Conservation (phyloP, 2,888 invertebrate species). For the Baronia brevicornis region DNA sequence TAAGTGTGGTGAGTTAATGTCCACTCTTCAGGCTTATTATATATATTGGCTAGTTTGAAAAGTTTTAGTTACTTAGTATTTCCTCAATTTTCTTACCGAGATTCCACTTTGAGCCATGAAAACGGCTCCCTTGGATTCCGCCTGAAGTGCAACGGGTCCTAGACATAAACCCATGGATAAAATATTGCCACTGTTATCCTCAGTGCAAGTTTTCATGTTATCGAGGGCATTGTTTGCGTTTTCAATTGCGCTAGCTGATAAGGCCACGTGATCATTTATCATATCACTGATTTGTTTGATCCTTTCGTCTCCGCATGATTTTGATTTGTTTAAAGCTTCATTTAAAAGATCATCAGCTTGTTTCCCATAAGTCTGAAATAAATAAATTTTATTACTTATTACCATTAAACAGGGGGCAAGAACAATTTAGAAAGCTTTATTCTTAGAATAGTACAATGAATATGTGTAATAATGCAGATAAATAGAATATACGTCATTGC, state of each 20-base stretch:
- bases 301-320: slow-evolving; percentile 44
- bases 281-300: slow-evolving; percentile 35
- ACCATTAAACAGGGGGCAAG: no score
- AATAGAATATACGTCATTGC: no score
- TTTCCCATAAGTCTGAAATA: slow-evolving; percentile 35
- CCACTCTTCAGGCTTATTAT: no score
- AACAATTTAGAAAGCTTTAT: no score
- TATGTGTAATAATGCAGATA: no score
- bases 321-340: slow-evolving; percentile 30
- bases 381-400: no score
- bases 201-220: slow-evolving; percentile 45
- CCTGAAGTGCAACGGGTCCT: slow-evolving; percentile 38
- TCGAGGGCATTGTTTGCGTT: slow-evolving; percentile 34
- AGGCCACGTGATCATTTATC: slow-evolving; percentile 28
- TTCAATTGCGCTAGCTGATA: slow-evolving; percentile 33
- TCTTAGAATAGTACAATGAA: no score
- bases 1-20: no score
- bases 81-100: slow-evolving; percentile 42
- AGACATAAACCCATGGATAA: slow-evolving; percentile 44
- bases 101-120: slow-evolving; percentile 42
- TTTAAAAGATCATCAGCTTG: slow-evolving; percentile 40
- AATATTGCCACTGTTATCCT: slow-evolving; percentile 29
- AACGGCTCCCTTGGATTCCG: slow-evolving; percentile 40
- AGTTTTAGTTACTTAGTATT: no score
- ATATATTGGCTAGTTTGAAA: no score